These are phyloP conservation scores for Mylabris sibirica DNA, from an alignment of 2,888 invertebrate species.

Conservation along the genomic window DNA sequence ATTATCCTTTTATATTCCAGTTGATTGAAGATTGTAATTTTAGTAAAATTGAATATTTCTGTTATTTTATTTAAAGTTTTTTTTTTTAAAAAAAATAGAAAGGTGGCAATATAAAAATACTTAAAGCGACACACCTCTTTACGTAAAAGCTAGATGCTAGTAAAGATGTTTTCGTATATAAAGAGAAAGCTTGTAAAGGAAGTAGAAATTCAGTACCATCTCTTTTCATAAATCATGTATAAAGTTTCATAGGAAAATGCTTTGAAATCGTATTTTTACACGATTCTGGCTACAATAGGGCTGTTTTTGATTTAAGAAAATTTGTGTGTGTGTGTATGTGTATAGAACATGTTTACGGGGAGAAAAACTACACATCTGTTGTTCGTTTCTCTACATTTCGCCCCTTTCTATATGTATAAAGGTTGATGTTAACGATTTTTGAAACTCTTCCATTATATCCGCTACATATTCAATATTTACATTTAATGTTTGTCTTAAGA, in stretches of 20 bases:
- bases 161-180: conserved; percentile 7
- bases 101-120: not conserved
- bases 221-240: conserved; percentile 10
- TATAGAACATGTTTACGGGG: not conserved
- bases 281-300: not conserved
- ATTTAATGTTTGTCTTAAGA: not conserved
- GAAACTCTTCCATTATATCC: not conserved
- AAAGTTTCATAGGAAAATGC: conserved; percentile 7
- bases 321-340: not conserved
- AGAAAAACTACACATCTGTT: not conserved
- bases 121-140: not conserved
- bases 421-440: not conserved
- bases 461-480: not conserved
- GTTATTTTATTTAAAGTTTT: not conserved
- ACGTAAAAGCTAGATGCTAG: conserved; percentile 1
- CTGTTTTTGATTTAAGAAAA: not conserved
- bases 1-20: not conserved
- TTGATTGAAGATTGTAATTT: not conserved
- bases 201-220: conserved; percentile 9
- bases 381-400: no score
- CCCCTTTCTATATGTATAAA: not conserved
- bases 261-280: not conserved
- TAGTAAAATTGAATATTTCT: not conserved
- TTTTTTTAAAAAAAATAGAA: not conserved
- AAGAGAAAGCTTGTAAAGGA: conserved; percentile 6